Evolutionary conservation across 2,797 vertebrate species (phyloP), one percentile per base, ranked within the genome.

Genomic region (Ctenopoma kingsleyae): DNA sequence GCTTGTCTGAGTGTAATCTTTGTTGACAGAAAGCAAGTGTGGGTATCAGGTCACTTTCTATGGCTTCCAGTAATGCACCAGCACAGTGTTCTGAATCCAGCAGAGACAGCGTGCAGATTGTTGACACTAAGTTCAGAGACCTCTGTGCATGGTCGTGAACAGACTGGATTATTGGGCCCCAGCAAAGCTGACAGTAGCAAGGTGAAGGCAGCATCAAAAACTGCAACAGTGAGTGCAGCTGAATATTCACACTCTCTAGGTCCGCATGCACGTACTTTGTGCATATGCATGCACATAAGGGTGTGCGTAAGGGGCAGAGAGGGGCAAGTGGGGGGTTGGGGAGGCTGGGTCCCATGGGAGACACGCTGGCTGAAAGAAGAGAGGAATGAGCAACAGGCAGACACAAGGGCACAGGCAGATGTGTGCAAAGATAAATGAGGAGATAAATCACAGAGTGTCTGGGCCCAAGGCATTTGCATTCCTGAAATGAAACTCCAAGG

Each of bases 401-500:
- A 92, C 89, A 92, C 91, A 93, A 93, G 93, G 93, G 93, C 92
- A 93, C 88, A 89, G 90, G 91, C 92, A 94, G 93, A 94, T 94
- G 92, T 92, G 93, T 92, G 92, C 89, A 91, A 93, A 93, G 93
- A 94, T 94, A 94, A 93, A 94, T 94, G 91, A 93, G 89, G 83
- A 92, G 92, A 94, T 94, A 94, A 94, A 95, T 95, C 93, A 94
- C 86, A 25, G 82, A 82, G 89, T 90, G 93, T 94, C 92, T 91
- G 89, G 89, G 88, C 88, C 77, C 76, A 86, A 88, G 91, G 91
- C 92, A 94, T 94, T 92, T 94, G 90, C 94, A 95, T 95, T 94
- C 93, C 92, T 93, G 90, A 93, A 92, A 93, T 92, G 91, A 91
- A 94, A 91, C 93, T 91, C 88, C 86, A 87, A 91, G 90, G 88